Conservation (phyloP, 2,888 invertebrate species). For the Saturnia japonica region DNA sequence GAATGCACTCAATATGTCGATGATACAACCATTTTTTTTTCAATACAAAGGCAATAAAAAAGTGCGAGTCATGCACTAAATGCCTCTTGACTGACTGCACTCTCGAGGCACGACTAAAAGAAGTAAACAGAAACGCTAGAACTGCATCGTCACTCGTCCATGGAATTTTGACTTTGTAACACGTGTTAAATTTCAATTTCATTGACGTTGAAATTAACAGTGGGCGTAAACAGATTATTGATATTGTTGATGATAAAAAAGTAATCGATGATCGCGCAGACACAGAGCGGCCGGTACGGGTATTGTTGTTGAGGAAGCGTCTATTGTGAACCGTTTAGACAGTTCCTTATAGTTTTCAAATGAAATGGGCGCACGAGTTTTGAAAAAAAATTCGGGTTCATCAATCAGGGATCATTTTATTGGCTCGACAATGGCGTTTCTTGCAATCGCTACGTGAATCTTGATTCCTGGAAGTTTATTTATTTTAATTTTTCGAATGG, state of each 20-base stretch:
- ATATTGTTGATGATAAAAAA: slow-evolving; percentile 79
- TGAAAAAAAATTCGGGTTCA: slow-evolving; percentile 73
- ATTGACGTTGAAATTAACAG: slow-evolving; percentile 79
- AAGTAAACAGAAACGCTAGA: slow-evolving; percentile 75
- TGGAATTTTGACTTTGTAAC: slow-evolving; percentile 78
- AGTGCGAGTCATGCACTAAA: slow-evolving; percentile 77
- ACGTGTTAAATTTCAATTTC: slow-evolving; percentile 81
- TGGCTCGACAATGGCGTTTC: slow-evolving; percentile 68
- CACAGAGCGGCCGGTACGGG: slow-evolving; percentile 59
- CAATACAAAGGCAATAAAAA: slow-evolving; percentile 78
- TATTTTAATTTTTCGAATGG: slow-evolving; percentile 52
- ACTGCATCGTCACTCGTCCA: slow-evolving; percentile 77
- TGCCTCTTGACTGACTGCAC: slow-evolving; percentile 58
- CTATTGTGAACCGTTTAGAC: slow-evolving; percentile 73
- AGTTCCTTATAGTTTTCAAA: slow-evolving; percentile 58
- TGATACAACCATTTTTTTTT: slow-evolving; percentile 62
- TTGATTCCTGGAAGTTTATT: slow-evolving; percentile 67
- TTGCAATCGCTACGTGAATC: slow-evolving; percentile 65
- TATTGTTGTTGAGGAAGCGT: slow-evolving; percentile 64
- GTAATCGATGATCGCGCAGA: slow-evolving; percentile 79
- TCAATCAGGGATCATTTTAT: slow-evolving; percentile 78
- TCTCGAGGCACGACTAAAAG: slow-evolving; percentile 68
- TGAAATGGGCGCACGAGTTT: slow-evolving; percentile 67
- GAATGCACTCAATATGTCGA: slow-evolving; percentile 24
- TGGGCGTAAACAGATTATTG: slow-evolving; percentile 81